Evolutionary conservation across 2,113 vertebrate genomes (phyloP), one percentile per base, ranked within the genome.

Genomic region (Trichomycterus rosablanca): DNA sequence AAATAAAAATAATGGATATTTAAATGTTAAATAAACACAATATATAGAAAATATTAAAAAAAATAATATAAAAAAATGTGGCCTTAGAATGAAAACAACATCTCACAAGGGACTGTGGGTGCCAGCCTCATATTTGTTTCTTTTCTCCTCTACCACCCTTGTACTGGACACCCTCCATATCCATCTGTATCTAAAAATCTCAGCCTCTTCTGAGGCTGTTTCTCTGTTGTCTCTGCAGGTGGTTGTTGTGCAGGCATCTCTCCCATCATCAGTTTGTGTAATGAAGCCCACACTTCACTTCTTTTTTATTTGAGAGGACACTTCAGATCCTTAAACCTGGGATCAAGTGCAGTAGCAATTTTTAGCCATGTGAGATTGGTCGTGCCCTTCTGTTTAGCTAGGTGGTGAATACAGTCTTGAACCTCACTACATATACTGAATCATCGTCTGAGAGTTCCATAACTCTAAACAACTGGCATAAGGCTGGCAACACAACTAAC

Each of bases 401-500:
- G 39, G 24, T 45, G 20, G 35, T 59, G 14, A 57, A 57, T 14
- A 37, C 34, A 7, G 34, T 37, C 34, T 37, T 37, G 34, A 37
- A 37, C 26, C 26, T 30, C 26, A 30, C 3, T 30, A 30, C 26
- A 30, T 30, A 30, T 32, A 7, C 34, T 18, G 32, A 18, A 22
- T 39, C 34, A 39, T 55, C 34, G 14, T 55, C 53, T 55, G 53
- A 55, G 53, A 7, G 15, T 34, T 55, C 48, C 23, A 51, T 51
- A 14, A 51, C 14, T 8, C n/a, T n/a, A n/a, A n/a, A n/a, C n/a
- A 57, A 45, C 10, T 49, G 49, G 30, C 68, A 55, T 5, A 59
- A 39, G 2, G 45, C 67, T n/a, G n/a, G n/a, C n/a, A n/a, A n/a
- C n/a, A 61, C 51, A 43, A 70, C 45, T 30, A 70, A 43, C 53